Evolutionary conservation across 2,888 invertebrate species (phyloP).

Genomic region (Acrobasis consociella): DNA sequence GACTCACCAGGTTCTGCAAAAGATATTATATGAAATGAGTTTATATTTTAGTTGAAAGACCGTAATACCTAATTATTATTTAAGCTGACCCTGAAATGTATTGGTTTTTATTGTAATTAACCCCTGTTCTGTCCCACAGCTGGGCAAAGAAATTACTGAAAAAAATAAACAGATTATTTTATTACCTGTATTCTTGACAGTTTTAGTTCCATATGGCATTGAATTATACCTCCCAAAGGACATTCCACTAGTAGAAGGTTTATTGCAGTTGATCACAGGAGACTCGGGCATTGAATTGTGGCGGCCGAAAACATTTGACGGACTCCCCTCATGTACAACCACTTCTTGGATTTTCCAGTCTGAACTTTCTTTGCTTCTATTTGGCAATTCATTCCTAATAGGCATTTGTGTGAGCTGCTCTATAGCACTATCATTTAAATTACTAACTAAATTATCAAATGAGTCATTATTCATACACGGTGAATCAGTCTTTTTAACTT

Average conservation of each 20-base stretch:
- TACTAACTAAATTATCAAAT: constrained; percentile 71
- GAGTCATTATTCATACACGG: constrained; percentile 70
- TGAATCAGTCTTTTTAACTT: constrained; percentile 55
- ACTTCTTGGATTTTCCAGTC: constrained; percentile 60
- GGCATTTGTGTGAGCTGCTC: constrained; percentile 70
- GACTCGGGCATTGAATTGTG: constrained; percentile 78
- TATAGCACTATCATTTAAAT: constrained; percentile 73
- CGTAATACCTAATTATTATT: too few relatives aligned
- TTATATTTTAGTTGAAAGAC: too few relatives aligned
- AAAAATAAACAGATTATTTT: background rate
- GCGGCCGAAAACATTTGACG: constrained; percentile 62
- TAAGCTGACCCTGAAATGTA: too few relatives aligned
- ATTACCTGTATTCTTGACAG: constrained; percentile 44
- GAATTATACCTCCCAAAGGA: constrained; percentile 70
- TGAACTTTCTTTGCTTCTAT: constrained; percentile 38
- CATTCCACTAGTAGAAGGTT: constrained; percentile 69
- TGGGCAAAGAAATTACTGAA: too few relatives aligned
- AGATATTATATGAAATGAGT: background rate
- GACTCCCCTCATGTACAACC: constrained; percentile 55
- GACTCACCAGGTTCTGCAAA: constrained; percentile 57
- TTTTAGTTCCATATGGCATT: constrained; percentile 68
- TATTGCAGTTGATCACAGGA: constrained; percentile 46
- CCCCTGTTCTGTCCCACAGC: too few relatives aligned
- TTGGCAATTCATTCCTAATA: constrained; percentile 42
- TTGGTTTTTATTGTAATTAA: too few relatives aligned